These are phyloP conservation scores for Trichonephila inaurata DNA, from an alignment of 1,140 invertebrate species.

Conservation along the genomic window DNA sequence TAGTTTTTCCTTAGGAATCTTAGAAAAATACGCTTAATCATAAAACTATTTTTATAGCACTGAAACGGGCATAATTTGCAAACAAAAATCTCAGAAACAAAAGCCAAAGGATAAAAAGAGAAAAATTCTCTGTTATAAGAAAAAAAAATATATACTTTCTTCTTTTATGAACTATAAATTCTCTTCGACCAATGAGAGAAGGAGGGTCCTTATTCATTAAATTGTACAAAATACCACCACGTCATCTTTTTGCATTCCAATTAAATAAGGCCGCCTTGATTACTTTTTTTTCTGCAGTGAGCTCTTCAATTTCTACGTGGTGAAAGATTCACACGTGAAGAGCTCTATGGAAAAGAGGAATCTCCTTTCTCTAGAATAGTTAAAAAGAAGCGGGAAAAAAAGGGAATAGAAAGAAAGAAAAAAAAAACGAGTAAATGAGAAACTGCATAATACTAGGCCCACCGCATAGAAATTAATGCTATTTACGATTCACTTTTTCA, in stretches of 20 bases:
- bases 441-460: slow-evolving; percentile 11
- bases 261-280: slow-evolving; percentile 30
- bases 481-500: slow-evolving; percentile 74
- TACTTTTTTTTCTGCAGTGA: not conserved
- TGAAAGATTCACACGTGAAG: slow-evolving; percentile 35
- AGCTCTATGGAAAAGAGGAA: slow-evolving; percentile 11
- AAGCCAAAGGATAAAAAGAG: no score
- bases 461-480: slow-evolving; percentile 71
- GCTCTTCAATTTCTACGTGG: not conserved
- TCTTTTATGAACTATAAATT: not conserved
- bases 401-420: not conserved
- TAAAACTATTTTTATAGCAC: no score
- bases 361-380: not conserved
- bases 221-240: not conserved
- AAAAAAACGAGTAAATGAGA: slow-evolving; percentile 6
- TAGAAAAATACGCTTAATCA: no score
- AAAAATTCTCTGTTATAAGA: no score
- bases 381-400: not conserved
- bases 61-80: no score
- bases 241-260: not conserved
- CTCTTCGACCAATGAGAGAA: not conserved
- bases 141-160: no score
- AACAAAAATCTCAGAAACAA: no score
- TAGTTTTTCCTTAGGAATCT: no score
- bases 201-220: not conserved